Evolutionary conservation across 1,140 invertebrate genomes (phyloP).

Genomic region (Telenomus remus): DNA sequence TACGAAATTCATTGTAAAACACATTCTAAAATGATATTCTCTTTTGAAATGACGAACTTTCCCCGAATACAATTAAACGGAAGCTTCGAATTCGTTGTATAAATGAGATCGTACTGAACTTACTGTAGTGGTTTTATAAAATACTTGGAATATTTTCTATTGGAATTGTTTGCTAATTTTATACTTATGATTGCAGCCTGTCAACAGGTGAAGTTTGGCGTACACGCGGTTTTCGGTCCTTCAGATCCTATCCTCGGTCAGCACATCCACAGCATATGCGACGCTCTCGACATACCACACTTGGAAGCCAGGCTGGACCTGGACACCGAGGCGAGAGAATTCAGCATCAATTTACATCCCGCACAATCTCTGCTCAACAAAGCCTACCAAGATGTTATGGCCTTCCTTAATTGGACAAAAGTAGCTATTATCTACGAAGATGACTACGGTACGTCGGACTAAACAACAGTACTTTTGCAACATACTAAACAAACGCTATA

Average conservation of each 20-base stretch:
- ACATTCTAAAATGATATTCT: too few species aligned
- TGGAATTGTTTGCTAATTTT: slow-evolving; percentile 6
- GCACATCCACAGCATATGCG: slow-evolving; percentile 83
- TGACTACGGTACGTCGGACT: slow-evolving; percentile 79
- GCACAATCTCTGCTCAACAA: slow-evolving; percentile 80
- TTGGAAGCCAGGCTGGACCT: slow-evolving; percentile 80
- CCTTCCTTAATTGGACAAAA: slow-evolving; percentile 83
- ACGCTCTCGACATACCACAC: slow-evolving; percentile 83
- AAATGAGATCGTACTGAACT: too few species aligned
- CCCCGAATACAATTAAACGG: too few species aligned
- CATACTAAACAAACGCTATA: too few species aligned
- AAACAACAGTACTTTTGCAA: neutral
- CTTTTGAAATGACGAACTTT: too few species aligned
- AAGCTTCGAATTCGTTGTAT: too few species aligned
- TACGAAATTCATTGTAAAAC: too few species aligned
- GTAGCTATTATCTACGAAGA: slow-evolving; percentile 85
- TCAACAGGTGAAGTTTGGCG: slow-evolving; percentile 79
- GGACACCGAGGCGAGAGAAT: slow-evolving; percentile 76
- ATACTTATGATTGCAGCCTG: slow-evolving; percentile 76
- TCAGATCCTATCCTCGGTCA: slow-evolving; percentile 78
- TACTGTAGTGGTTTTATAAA: neutral
- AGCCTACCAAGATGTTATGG: slow-evolving; percentile 82
- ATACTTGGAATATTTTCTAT: neutral
- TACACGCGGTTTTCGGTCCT: slow-evolving; percentile 82
- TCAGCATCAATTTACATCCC: slow-evolving; percentile 84